These are phyloP conservation scores for Ciona savignyi DNA, from an alignment of 23 tunicate genomes.

Conservation along the genomic window DNA sequence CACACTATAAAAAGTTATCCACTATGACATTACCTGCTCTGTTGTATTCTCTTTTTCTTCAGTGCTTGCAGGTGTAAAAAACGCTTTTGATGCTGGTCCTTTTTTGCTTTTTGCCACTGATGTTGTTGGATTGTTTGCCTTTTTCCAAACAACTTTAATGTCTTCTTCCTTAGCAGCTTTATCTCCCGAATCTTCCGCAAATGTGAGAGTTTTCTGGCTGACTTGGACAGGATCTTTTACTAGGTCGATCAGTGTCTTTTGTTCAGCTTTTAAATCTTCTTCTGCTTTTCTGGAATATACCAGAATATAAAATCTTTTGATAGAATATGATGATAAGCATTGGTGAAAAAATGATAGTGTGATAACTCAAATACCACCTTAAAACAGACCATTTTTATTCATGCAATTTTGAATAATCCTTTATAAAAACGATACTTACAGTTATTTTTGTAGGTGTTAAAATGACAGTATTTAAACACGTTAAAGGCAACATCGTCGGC, in stretches of 20 bases:
- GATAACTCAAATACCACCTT: too few relatives aligned
- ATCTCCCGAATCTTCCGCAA: conserved; percentile 8
- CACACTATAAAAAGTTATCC: not conserved
- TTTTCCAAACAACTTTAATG: conserved; percentile 57
- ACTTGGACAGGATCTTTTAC: conserved; percentile 16
- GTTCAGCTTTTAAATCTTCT: not conserved
- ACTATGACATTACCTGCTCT: not conserved
- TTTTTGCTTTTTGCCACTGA: conserved; percentile 6
- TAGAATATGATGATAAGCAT: too few relatives aligned
- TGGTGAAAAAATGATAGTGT: too few relatives aligned
- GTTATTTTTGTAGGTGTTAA: too few relatives aligned
- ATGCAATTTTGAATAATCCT: too few relatives aligned
- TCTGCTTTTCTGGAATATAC: not conserved
- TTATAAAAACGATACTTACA: too few relatives aligned
- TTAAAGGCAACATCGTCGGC: too few relatives aligned
- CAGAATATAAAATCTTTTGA: too few relatives aligned
- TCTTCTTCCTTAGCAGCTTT: conserved; percentile 22
- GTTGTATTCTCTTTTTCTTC: conserved; percentile 35
- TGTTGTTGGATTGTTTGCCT: conserved; percentile 14
- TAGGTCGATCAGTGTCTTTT: not conserved
- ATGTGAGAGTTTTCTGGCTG: conserved; percentile 15
- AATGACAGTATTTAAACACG: too few relatives aligned
- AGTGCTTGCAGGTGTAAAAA: conserved; percentile 51
- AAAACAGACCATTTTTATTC: too few relatives aligned
- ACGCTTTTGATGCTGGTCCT: conserved; percentile 54